A percentile compares a stretch with the other conserved stretches of the same genome.
These are phyloP conservation scores for Antechinus stuartii DNA, from an alignment of 2,113 vertebrate genomes.

Conservation along the genomic window DNA sequence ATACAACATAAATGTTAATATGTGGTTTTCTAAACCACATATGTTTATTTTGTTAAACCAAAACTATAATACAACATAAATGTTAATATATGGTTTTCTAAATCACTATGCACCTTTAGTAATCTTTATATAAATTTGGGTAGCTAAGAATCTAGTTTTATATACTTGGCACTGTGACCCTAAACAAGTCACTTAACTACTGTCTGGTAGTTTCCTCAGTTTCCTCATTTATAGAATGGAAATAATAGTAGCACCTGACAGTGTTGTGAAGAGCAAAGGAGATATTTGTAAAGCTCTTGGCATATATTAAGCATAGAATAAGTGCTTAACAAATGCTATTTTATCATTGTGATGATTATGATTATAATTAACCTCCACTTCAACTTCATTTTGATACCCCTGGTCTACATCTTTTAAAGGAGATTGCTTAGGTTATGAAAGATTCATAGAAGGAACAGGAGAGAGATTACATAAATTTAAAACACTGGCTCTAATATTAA, in stretches of 20 bases:
- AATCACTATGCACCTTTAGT: background rate
- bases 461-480: background rate
- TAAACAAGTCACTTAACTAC: background rate
- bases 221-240: background rate
- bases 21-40: background rate
- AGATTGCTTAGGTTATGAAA: background rate
- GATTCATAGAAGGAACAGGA: background rate
- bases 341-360: background rate
- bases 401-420: background rate
- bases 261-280: background rate
- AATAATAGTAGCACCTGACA: background rate
- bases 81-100: too few relatives aligned
- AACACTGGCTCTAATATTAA: background rate
- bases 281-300: background rate
- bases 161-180: background rate
- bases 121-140: background rate
- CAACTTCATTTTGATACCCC: background rate
- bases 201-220: background rate
- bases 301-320: background rate
- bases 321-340: background rate
- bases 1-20: background rate
- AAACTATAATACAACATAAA: too few relatives aligned
- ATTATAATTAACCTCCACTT: background rate
- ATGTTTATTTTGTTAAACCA: too few relatives aligned
- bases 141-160: background rate